Base-by-base conservation (phyloP, 2,113 vertebrate genomes). In the Pollachius pollachius region DNA sequence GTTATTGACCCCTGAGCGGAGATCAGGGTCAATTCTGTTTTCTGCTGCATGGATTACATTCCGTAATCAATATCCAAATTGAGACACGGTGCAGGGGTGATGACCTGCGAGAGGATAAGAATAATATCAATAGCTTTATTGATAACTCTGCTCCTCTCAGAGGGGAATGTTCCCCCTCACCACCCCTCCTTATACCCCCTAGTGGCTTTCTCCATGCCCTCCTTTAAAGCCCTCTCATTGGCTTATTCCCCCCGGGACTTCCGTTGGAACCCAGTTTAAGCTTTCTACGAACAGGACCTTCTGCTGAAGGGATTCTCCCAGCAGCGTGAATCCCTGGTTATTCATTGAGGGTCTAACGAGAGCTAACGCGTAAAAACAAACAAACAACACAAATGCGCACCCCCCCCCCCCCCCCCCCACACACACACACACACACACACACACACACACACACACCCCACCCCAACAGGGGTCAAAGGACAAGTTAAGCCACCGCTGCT, bases 61-160 rank as follows among this genome's bases (percentile, higher is more conserved):
- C 76, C n/a, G 68, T 71, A 85, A 81, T 85, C 84, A 80, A 87
- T 87, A 23, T 73, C 76, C 76, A 71, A 81, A 82, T 73, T 21
- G 78, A 80, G 71, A 71, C 37, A 17, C 23, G 72, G 60, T 67
- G 52, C 67, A 18, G 57, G 62, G 73, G 69, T 57, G 73, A 78
- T 73, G 74, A 80, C 78, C 76, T 80, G 70, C 64, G 41, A 66
- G 65, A 80, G 71, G 64, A 81, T 77, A 75, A 15, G 64, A 68
- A 58, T 74, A 37, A 81, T 77, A 81, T 84, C 72, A 80, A 84
- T 82, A 75, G 66, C 17, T 23, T 66, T 79, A 83, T 80, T 74
- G 81, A 84, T 82, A 69, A 54, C 70, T 68, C 23, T 9, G 62
- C 69, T 73, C 73, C 77, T 74, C 59, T 79, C 80, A 25, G 18